Evolutionary conservation across 1,140 invertebrate species (phyloP), one percentile per base, ranked within the genome.

Genomic region (Saccostrea echinata): DNA sequence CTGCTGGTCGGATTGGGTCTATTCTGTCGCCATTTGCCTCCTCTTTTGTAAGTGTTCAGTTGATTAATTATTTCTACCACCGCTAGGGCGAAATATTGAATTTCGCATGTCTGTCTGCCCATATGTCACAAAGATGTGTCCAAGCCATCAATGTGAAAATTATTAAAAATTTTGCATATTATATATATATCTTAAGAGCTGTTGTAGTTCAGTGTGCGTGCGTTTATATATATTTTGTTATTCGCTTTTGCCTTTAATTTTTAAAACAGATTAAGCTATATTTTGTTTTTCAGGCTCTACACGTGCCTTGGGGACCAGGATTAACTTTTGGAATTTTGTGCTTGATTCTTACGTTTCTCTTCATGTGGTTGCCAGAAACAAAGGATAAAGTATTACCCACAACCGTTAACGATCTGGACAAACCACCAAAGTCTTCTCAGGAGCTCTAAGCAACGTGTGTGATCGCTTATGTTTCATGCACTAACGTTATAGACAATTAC

Each of bases 1-100:
- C 33, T 12, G 30, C 55, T 51, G 81, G 53, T n/a, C 82, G 64
- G 6, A 85, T 84, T 87, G 55, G 55, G 18, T 61, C 16, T n/a
- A 21, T 61, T 61, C 21, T 61, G 18, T 61, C 55, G n/a, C 55
- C 55, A 61, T 61, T 61, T 61, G 55, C 55, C 18, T 61, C 55
- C n/a, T 61, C 55, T 21, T 57, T 57, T 3, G 55, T 57, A 57
- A 57, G 55, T 57, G 21, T 57, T 18, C 3, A 57, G 1, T 18
- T 18, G 13, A 11, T n/a, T n/a, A n/a, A n/a, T n/a, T n/a, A n/a
- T n/a, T n/a, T n/a, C n/a, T n/a, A n/a, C n/a, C n/a, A n/a, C n/a
- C 52, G 12, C 12, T 4, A 4, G 6, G 12, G 52, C 52, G 52
- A 12, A 53, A 53, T 53, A 53, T 53, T 53, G 6, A 12, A 53